Base-by-base conservation (phyloP, 1,140 invertebrate species). In the Neodiprion virginianus region DNA sequence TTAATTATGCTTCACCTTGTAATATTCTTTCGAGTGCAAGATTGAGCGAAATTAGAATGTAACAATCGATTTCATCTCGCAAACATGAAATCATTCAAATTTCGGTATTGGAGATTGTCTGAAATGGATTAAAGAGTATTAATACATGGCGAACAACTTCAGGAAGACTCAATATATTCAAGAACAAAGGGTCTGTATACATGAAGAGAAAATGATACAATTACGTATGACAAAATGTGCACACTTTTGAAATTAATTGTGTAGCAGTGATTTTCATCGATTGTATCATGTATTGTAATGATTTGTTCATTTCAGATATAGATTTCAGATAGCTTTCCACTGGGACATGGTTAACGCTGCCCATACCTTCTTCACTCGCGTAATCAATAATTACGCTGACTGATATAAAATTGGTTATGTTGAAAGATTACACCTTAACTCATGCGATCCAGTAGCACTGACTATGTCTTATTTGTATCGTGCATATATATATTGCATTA, bases 311-410 rank as follows among this genome's bases (percentile, higher is more conserved):
- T 88, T 87, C 86, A 87, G 85, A 88, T 40, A 40, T 86, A 85
- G 86, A 87, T 88, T 88, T 85, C 83, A 86, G 83, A 85, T 88
- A 88, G 85, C 82, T 88, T 87, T 86, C 84, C 86, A 84, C 82
- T 83, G 81, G 85, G 85, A 85, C 78, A 80, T 80, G 81, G 83
- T 85, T 85, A 83, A 84, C 85, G 80, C 79, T 85, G 83, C 86
- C 28, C 81, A 80, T 82, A 77, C 75, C 84, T 84, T 82, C 28
- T 40, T 40, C 28, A 40, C 28, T 40, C 82, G 83, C 21, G 40
- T 82, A 85, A 40, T 40, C 28, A 40, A 80, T 83, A 77, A 82
- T 84, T 79, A 79, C 77, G 79, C 75, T 84, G 83, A 83, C 82
- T 79, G 73, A 78, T 61, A 70, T 75, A 78, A 77, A 78, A 78